Base-by-base conservation (phyloP, 2,888 invertebrate genomes). In the Ennomos quercinarius region DNA sequence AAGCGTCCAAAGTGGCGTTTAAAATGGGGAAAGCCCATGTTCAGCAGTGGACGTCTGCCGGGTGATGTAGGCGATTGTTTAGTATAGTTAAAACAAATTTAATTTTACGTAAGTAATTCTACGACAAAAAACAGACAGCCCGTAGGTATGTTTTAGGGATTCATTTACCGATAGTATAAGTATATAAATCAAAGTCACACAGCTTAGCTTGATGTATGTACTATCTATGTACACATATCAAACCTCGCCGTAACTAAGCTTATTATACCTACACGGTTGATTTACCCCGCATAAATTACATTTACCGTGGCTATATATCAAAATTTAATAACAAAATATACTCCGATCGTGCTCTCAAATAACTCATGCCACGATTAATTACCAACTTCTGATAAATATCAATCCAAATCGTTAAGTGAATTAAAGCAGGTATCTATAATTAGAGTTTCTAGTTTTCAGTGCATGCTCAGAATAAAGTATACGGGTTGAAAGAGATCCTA, bases 291-390 rank as follows among this genome's bases (percentile, higher is more conserved):
- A 60, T 36, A 57, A 45, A 52, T 52, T 55, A 57, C 45, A 39
- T 64, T 50, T 60, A 55, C 46, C 56, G 60, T 54, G 58, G 53
- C 27, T 64, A 60, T 27, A 57, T 68, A 65, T 64, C 67, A 54
- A 35, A 60, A 60, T 57, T 63, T 60, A 59, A 36, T 39, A 53
- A 61, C 58, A 61, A 55, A 27, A 27, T 27, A 56, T 57, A 51
- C 47, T 12, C 38, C 17, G 39, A 52, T 52, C 50, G 38, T 9
- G 38, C 5, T 41, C 12, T 42, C 38, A 40, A 56, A 52, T 55
- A 42, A 56, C 49, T 42, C 41, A 12, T 52, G 37, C 38, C 8
- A 17, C n/a, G n/a, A 34, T 37, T 52, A 48, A 57, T 57, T 57
- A 60, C 47, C 45, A 44, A 54, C 38, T 45, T 45, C n/a, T 35